These are phyloP conservation scores for Ophiodon elongatus DNA, from an alignment of 2,113 vertebrate species.

Conservation along the genomic window DNA sequence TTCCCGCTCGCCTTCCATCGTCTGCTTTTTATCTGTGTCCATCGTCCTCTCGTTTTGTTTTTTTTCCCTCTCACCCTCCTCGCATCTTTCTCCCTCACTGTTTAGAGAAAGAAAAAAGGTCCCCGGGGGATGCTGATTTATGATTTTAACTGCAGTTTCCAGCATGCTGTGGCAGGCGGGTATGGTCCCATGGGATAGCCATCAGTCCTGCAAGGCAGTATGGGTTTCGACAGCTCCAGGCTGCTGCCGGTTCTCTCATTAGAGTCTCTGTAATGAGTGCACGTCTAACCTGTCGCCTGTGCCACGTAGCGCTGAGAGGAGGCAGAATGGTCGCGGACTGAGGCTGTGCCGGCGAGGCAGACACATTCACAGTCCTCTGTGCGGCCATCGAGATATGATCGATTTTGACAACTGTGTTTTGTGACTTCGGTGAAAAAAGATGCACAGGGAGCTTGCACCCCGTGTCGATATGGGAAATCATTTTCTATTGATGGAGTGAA, in stretches of 20 bases:
- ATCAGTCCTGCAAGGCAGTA: slow-evolving; percentile 64
- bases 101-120: slow-evolving; percentile 3
- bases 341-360: neutral
- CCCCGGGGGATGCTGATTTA: slow-evolving; percentile 43
- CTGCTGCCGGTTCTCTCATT: slow-evolving; percentile 61
- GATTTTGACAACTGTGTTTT: neutral
- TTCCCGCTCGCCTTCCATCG: neutral
- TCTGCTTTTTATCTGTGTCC: slow-evolving; percentile 30
- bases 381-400: neutral
- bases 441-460: neutral
- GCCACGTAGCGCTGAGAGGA: neutral
- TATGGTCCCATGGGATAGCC: slow-evolving; percentile 45
- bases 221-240: slow-evolving; percentile 63
- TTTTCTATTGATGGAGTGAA: slow-evolving; percentile 3
- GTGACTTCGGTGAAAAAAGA: slow-evolving; percentile 1
- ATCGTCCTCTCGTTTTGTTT: neutral
- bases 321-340: slow-evolving; percentile 28
- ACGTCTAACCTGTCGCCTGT: slow-evolving; percentile 55
- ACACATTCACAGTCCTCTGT: neutral
- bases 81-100: slow-evolving; percentile 3
- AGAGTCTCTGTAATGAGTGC: slow-evolving; percentile 63
- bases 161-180: slow-evolving; percentile 38
- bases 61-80: neutral
- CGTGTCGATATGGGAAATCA: neutral
- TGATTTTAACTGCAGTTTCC: slow-evolving; percentile 57